Evolutionary conservation across 1,140 invertebrate species (phyloP), one percentile per base, ranked within the genome.

Genomic region (Ceratoteleas bidentatus): DNA sequence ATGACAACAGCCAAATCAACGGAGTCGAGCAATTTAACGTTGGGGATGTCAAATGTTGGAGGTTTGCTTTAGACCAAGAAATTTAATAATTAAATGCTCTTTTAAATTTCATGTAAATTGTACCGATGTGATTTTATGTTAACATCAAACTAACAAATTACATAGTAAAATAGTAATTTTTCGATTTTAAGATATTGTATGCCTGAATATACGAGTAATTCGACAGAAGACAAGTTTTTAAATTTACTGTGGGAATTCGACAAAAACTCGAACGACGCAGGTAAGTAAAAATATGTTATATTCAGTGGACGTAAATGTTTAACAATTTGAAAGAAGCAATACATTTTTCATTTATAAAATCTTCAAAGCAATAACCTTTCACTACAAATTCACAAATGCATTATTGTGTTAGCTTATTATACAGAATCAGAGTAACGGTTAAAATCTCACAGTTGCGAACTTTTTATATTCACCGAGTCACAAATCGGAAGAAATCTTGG

Each of bases 161-260:
- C n/a, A n/a, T n/a, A n/a, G n/a, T n/a, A n/a, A n/a, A n/a, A n/a
- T n/a, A n/a, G n/a, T n/a, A n/a, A n/a, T n/a, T n/a, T n/a, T n/a
- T n/a, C n/a, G n/a, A n/a, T n/a, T n/a, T n/a, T n/a, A n/a, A n/a
- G n/a, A n/a, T n/a, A n/a, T n/a, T n/a, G n/a, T n/a, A n/a, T n/a
- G n/a, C n/a, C n/a, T n/a, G n/a, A n/a, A n/a, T n/a, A n/a, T n/a
- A n/a, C n/a, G n/a, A n/a, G n/a, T n/a, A n/a, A n/a, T n/a, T n/a
- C n/a, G n/a, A n/a, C n/a, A n/a, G n/a, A n/a, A n/a, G n/a, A n/a
- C n/a, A n/a, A n/a, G n/a, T n/a, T n/a, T 45, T 45, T 45, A 11
- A 60, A 79, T 54, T 77, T 86, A 56, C 60, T 75, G 13, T 83
- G 74, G 85, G 53, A 83, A 47, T 79, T 84, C 10, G 43, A 76